phyloP scores from a whole-genome alignment of 2,797 vertebrate genomes.

The Aselliscus stoliczkanus region DNA sequence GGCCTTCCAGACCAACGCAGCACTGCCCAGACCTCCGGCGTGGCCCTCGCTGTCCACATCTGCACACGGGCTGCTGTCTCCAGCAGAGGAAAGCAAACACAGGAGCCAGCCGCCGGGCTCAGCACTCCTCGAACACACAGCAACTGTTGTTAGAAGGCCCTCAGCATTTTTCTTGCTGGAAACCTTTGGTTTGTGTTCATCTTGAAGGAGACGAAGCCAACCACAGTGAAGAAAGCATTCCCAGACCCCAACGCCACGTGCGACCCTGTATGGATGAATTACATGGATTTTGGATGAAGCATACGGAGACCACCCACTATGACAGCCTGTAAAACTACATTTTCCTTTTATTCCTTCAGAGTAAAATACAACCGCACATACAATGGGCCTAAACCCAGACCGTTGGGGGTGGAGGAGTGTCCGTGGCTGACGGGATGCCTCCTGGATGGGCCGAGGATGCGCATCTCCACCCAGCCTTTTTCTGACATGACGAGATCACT shows the following conservation, averaged over 20 bases:
- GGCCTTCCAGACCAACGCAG: neutral
- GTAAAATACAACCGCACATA: neutral
- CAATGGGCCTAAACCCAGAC: neutral
- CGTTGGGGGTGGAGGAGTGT: accelerated
- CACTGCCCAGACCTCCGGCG: neutral
- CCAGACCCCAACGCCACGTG: accelerated
- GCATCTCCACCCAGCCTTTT: accelerated
- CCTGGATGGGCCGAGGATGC: accelerated
- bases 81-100: slow-evolving; percentile 57
- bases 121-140: neutral
- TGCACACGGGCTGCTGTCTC: neutral
- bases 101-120: slow-evolving; percentile 6
- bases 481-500: accelerated
- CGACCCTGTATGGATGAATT: accelerated
- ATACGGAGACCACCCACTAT: accelerated
- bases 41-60: neutral
- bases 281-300: accelerated
- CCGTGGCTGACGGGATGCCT: accelerated
- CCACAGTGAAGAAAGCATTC: accelerated
- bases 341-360: neutral
- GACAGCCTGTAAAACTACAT: accelerated
- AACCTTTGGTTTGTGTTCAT: accelerated
- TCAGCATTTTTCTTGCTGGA: neutral
- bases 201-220: accelerated
- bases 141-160: neutral